phyloP scores from a whole-genome alignment of 2,888 invertebrate genomes.

The Rhodophaea formosa region DNA sequence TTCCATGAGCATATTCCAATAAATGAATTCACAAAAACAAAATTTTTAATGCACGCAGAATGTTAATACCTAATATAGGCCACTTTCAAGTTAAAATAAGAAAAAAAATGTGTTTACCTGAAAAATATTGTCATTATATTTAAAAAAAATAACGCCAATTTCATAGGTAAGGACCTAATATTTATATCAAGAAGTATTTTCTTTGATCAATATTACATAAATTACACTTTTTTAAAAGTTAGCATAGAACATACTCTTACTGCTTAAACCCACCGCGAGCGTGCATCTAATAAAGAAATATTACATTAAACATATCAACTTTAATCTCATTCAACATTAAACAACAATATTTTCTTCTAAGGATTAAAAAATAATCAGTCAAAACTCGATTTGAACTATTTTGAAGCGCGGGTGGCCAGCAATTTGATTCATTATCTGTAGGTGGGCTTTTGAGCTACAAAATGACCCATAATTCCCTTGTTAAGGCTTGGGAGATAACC shows the following conservation, averaged over 20 bases:
- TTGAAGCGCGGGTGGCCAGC: constrained; percentile 64
- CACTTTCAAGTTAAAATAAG: too few relatives aligned
- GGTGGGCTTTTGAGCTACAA: constrained; percentile 67
- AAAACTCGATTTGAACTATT: constrained; percentile 43
- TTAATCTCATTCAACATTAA: constrained; percentile 34
- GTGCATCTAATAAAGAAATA: constrained; percentile 49
- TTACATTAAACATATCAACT: constrained; percentile 45
- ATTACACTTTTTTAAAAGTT: too few relatives aligned
- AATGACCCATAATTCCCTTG: constrained; percentile 76
- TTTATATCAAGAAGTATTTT: too few relatives aligned
- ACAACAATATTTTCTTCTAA: constrained; percentile 39
- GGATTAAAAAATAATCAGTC: constrained; percentile 57
- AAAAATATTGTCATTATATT: too few relatives aligned
- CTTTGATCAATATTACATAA: too few relatives aligned
- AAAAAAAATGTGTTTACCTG: too few relatives aligned
- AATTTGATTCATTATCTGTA: constrained; percentile 69
- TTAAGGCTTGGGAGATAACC: constrained; percentile 61
- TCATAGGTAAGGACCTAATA: too few relatives aligned
- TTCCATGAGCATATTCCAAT: too few relatives aligned
- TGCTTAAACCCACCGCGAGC: constrained; percentile 29
- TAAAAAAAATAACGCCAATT: too few relatives aligned
- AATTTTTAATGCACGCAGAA: too few relatives aligned
- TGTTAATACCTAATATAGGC: too few relatives aligned
- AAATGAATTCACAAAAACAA: too few relatives aligned
- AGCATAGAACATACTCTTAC: background rate